These are phyloP conservation scores for Chloroclystis v-ata DNA, from an alignment of 2,888 invertebrate species.

Conservation along the genomic window DNA sequence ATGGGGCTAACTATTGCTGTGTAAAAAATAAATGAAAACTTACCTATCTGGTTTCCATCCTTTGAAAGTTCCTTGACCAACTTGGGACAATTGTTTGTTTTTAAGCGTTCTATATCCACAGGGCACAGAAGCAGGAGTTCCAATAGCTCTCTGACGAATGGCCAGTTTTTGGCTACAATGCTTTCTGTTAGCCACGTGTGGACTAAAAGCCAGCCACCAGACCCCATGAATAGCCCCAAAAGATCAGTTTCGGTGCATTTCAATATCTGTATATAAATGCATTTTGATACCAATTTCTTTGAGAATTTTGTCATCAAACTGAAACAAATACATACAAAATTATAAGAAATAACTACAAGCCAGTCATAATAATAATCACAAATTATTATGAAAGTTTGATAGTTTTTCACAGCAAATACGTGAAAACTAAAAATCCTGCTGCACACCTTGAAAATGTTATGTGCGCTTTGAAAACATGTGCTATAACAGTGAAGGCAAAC, in stretches of 20 bases:
- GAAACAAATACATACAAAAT: slow-evolving; percentile 58
- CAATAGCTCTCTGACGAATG: slow-evolving; percentile 90
- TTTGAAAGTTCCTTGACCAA: slow-evolving; percentile 92
- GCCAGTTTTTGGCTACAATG: slow-evolving; percentile 89
- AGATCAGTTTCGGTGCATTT: slow-evolving; percentile 90
- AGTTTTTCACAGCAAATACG: too few relatives aligned
- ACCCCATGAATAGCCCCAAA: slow-evolving; percentile 91
- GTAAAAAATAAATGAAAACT: slow-evolving; percentile 45
- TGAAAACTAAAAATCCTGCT: too few relatives aligned
- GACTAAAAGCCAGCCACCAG: slow-evolving; percentile 94
- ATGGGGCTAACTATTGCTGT: too few relatives aligned
- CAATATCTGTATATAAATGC: slow-evolving; percentile 95
- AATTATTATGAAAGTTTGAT: too few relatives aligned
- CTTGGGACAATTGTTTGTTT: slow-evolving; percentile 94
- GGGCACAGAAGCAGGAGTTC: slow-evolving; percentile 91
- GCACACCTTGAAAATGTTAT: too few relatives aligned
- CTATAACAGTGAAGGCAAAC: too few relatives aligned
- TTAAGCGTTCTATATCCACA: slow-evolving; percentile 92
- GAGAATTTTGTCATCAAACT: slow-evolving; percentile 97
- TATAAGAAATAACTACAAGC: not conserved
- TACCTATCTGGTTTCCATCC: slow-evolving; percentile 88
- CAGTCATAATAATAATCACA: too few relatives aligned
- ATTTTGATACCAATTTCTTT: slow-evolving; percentile 95
- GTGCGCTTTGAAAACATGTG: too few relatives aligned
- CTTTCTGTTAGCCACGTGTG: slow-evolving; percentile 95